phyloP scores from a whole-genome alignment of 2,113 vertebrate genomes.

The Genyomyrus donnyi region DNA sequence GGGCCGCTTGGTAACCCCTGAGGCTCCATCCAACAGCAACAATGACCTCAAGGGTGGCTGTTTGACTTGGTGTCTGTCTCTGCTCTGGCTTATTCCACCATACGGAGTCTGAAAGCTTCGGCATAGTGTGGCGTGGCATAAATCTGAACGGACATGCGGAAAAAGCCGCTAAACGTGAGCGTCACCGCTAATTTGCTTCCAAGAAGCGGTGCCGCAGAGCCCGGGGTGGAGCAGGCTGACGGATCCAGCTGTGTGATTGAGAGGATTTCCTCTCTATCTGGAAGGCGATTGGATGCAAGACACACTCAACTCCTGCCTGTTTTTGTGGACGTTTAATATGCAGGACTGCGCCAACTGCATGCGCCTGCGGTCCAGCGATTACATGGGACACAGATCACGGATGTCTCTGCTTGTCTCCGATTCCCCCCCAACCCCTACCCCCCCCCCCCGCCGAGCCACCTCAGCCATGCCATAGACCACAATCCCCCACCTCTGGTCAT shows the following conservation, averaged over 20 bases:
- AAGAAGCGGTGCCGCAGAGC: constrained; percentile 15
- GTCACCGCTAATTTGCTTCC: constrained; percentile 31
- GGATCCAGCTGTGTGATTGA: background rate
- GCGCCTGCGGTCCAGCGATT: background rate
- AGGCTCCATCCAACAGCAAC: constrained; percentile 45
- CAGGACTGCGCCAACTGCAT: background rate
- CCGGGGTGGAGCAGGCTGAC: background rate
- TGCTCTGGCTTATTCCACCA: constrained; percentile 29
- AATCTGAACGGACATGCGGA: constrained; percentile 29
- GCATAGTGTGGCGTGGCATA: constrained; percentile 28
- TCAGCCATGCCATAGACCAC: background rate
- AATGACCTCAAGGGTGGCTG: constrained; percentile 48
- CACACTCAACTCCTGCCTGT: background rate
- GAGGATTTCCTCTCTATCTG: background rate
- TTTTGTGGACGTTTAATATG: background rate
- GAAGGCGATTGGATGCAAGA: background rate
- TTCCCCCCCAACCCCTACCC: background rate
- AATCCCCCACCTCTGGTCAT: background rate
- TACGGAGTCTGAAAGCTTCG: constrained; percentile 31
- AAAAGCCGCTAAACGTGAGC: constrained; percentile 25
- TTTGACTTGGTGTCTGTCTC: constrained; percentile 40
- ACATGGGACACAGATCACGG: background rate
- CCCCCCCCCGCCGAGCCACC: background rate
- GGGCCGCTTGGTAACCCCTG: constrained; percentile 26
- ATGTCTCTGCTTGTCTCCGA: background rate